Evolutionary conservation across 2,797 vertebrate genomes (phyloP).

Genomic region (Schizopygopsis malacanthus): DNA sequence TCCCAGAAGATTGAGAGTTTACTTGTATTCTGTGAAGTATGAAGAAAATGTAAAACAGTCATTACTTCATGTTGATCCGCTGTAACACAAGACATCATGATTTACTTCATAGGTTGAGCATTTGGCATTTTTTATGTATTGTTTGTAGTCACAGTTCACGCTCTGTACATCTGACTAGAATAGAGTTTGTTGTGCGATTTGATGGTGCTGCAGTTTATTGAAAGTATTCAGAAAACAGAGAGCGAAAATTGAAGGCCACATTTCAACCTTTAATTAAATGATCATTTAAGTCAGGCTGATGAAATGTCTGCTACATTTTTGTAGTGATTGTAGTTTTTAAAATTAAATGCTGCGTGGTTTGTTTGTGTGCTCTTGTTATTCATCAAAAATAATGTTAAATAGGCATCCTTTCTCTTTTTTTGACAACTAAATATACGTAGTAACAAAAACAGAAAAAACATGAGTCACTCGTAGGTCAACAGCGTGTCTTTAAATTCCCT

Average conservation of each 20-base stretch:
- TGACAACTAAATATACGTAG: slow-evolving; percentile 15
- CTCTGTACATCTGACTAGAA: slow-evolving; percentile 6
- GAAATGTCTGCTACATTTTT: slow-evolving; percentile 27
- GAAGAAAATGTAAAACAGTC: slow-evolving; percentile 70
- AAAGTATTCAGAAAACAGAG: not conserved
- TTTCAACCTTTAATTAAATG: slow-evolving; percentile 39
- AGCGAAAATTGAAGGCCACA: slow-evolving; percentile 3
- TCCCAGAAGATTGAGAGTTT: slow-evolving; percentile 73
- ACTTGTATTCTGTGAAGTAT: slow-evolving; percentile 71
- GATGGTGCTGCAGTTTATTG: slow-evolving; percentile 4
- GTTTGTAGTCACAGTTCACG: not conserved
- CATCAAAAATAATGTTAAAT: slow-evolving; percentile 44
- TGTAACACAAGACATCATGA: slow-evolving; percentile 59
- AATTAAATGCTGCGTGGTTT: slow-evolving; percentile 31
- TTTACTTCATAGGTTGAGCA: slow-evolving; percentile 36
- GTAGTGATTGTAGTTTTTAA: slow-evolving; percentile 41
- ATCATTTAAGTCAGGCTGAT: slow-evolving; percentile 27
- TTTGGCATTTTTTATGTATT: slow-evolving; percentile 13
- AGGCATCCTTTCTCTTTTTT: slow-evolving; percentile 30
- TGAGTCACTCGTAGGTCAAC: slow-evolving; percentile 22
- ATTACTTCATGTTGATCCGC: slow-evolving; percentile 67
- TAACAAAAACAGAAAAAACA: slow-evolving; percentile 3
- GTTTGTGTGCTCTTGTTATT: slow-evolving; percentile 30
- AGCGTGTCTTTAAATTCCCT: slow-evolving; percentile 27
- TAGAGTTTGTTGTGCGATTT: not conserved